These are phyloP conservation scores for Carabus problematicus DNA, from an alignment of 2,888 invertebrate species.

Conservation along the genomic window DNA sequence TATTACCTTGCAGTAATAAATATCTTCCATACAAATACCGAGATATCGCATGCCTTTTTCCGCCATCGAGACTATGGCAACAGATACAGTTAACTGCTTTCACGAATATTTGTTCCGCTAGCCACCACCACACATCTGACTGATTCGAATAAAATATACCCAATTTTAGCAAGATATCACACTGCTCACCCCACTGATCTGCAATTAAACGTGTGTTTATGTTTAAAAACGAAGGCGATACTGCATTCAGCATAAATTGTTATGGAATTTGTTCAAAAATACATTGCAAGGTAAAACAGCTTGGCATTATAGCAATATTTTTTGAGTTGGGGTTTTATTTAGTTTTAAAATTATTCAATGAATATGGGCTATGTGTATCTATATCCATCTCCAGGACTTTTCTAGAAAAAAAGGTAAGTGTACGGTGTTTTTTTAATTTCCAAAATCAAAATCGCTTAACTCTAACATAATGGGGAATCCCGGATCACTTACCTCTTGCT, in stretches of 20 bases:
- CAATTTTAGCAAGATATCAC: conserved; percentile 58
- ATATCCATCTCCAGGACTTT: no score
- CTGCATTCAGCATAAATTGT: not conserved
- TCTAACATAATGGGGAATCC: no score
- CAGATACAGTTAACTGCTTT: conserved; percentile 61
- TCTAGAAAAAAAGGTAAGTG: no score
- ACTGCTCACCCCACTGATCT: conserved; percentile 46
- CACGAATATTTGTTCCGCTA: conserved; percentile 64
- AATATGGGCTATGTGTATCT: no score
- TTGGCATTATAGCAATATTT: no score
- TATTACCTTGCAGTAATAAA: conserved; percentile 64
- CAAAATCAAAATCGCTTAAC: no score
- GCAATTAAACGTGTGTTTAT: conserved; percentile 1
- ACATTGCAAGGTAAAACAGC: no score
- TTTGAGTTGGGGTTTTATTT: no score
- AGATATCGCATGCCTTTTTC: conserved; percentile 61
- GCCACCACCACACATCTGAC: conserved; percentile 65
- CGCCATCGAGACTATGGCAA: conserved; percentile 60
- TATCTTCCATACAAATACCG: conserved; percentile 65
- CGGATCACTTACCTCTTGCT: no score
- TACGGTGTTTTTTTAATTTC: no score
- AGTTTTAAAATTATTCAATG: no score
- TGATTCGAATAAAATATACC: conserved; percentile 59
- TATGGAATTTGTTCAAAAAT: no score
- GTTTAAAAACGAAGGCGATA: not conserved